Conservation (phyloP, 2,113 vertebrate species). For the Myiozetetes cayanensis region DNA sequence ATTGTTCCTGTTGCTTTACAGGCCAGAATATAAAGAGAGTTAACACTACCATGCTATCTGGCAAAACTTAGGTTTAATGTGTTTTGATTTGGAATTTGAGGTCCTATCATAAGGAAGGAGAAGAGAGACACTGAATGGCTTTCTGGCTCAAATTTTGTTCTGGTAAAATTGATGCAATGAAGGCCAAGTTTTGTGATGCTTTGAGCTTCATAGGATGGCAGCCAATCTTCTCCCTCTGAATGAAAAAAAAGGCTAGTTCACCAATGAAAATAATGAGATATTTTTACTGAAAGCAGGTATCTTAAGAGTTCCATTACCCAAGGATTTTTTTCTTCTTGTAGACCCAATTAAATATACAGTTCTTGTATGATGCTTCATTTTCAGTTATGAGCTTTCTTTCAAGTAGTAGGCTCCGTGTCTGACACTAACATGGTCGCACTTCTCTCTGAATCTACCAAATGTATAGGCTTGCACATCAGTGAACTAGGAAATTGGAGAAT, state of each 20-base stretch:
- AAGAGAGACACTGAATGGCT: background rate
- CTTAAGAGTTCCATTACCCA: background rate
- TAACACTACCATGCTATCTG: background rate
- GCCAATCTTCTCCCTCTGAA: background rate
- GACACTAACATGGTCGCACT: background rate
- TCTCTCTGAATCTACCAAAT: background rate
- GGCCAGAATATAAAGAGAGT: background rate
- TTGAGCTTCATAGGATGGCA: background rate
- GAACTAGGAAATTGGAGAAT: background rate
- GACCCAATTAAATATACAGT: background rate
- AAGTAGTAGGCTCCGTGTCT: accelerated
- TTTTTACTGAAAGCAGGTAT: background rate
- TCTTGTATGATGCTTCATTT: background rate
- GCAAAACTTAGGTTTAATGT: background rate
- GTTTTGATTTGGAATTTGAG: background rate
- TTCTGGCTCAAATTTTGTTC: background rate
- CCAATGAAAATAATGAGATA: background rate
- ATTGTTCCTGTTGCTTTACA: background rate
- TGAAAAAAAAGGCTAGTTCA: background rate
- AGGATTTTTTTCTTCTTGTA: background rate
- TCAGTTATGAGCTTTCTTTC: background rate
- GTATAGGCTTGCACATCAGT: background rate
- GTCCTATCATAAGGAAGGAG: background rate
- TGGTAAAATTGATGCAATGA: background rate
- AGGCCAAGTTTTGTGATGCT: background rate